These are phyloP conservation scores for Drosophila lini DNA, from an alignment of 1,140 invertebrate species.

Conservation along the genomic window DNA sequence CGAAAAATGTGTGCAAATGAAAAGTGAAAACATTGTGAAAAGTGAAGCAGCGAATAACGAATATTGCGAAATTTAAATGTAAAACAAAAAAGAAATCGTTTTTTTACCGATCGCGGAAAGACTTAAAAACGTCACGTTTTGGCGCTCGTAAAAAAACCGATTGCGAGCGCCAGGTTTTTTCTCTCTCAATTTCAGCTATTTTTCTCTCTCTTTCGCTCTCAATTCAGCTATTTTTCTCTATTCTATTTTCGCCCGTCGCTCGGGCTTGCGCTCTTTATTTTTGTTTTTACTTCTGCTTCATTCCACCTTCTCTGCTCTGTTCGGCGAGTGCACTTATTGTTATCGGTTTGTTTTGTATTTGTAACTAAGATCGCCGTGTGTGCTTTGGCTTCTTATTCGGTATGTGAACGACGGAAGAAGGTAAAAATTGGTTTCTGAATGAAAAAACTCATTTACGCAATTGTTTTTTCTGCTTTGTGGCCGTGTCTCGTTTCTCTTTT, in stretches of 20 bases:
- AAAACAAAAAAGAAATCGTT: no score
- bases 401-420: slow-evolving; percentile 21
- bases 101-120: no score
- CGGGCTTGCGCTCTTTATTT: slow-evolving; percentile 58
- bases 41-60: slow-evolving; percentile 2
- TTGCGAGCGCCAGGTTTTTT: no score
- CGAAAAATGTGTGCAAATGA: not conserved
- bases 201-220: no score
- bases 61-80: no score
- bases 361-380: slow-evolving; percentile 7
- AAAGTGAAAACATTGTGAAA: slow-evolving; percentile 19
- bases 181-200: no score
- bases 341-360: slow-evolving; percentile 53
- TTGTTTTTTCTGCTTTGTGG: slow-evolving; percentile 33
- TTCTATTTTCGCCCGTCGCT: not conserved
- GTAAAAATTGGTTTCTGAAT: slow-evolving; percentile 20
- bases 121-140: no score
- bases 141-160: no score
- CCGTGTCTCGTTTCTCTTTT: slow-evolving; percentile 29
- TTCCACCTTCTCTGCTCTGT: slow-evolving; percentile 15
- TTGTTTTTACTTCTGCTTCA: slow-evolving; percentile 51
- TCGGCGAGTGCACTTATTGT: slow-evolving; percentile 38
- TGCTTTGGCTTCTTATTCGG: slow-evolving; percentile 6
- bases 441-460: slow-evolving; percentile 46
- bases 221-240: no score